These are phyloP conservation scores for Torymus auratus DNA, from an alignment of 2,888 invertebrate genomes.

Conservation along the genomic window DNA sequence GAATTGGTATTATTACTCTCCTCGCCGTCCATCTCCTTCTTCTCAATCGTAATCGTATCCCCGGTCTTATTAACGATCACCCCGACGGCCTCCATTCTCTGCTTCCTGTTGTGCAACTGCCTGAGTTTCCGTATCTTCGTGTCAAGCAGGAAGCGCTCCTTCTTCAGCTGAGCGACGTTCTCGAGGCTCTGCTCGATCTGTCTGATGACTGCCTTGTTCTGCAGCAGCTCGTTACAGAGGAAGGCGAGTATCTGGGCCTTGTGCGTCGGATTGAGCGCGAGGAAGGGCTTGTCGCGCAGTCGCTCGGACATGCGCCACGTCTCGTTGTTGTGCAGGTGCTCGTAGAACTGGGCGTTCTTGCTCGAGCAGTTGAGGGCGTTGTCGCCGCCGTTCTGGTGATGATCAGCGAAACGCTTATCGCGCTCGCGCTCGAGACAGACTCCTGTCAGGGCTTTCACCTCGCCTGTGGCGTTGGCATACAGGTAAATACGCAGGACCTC, in stretches of 20 bases:
- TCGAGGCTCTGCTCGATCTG: slow-evolving; percentile 95
- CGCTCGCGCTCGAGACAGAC: slow-evolving; percentile 89
- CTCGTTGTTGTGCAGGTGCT: slow-evolving; percentile 85
- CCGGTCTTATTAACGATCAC: slow-evolving; percentile 75
- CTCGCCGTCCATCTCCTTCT: slow-evolving; percentile 70
- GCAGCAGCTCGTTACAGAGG: slow-evolving; percentile 95
- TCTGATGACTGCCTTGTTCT: slow-evolving; percentile 92
- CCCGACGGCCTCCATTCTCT: slow-evolving; percentile 83
- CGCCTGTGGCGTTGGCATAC: slow-evolving; percentile 92
- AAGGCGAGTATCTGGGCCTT: slow-evolving; percentile 94
- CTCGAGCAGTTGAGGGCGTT: slow-evolving; percentile 83
- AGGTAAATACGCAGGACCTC: slow-evolving; percentile 95
- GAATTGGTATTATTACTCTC: slow-evolving; percentile 62
- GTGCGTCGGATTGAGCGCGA: slow-evolving; percentile 89
- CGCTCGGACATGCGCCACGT: slow-evolving; percentile 89
- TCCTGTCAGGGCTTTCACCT: slow-evolving; percentile 88
- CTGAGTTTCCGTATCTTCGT: slow-evolving; percentile 92
- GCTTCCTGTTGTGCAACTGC: slow-evolving; percentile 85
- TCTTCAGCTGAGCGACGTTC: slow-evolving; percentile 89
- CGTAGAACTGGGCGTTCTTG: slow-evolving; percentile 89
- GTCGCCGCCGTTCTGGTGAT: slow-evolving; percentile 86
- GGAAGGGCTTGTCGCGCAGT: slow-evolving; percentile 89
- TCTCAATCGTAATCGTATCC: slow-evolving; percentile 73
- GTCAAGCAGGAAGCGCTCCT: slow-evolving; percentile 95
- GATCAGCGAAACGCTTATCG: slow-evolving; percentile 88